Evolutionary conservation across 2,113 vertebrate species (phyloP).

Genomic region (Arizona elegans): DNA sequence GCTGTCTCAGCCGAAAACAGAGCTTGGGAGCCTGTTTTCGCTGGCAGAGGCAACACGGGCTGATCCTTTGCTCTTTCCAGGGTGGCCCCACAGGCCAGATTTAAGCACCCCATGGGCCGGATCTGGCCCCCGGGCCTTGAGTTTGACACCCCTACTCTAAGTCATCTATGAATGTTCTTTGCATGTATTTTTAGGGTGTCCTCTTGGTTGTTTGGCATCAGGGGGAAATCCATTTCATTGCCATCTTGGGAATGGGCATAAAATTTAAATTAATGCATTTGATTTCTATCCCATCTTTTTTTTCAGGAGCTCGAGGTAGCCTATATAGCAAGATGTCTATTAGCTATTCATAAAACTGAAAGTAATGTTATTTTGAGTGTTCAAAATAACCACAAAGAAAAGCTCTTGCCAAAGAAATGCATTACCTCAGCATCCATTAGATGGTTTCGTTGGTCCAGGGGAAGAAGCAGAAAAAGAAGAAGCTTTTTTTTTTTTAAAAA

Average conservation of each 20-base stretch:
- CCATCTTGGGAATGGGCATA: not conserved
- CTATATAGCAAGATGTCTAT: not conserved
- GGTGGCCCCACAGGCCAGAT: no score
- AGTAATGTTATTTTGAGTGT: not conserved
- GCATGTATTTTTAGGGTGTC: not conserved
- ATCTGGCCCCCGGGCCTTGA: no score
- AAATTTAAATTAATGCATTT: not conserved
- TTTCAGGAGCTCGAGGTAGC: not conserved
- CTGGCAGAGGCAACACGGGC: no score
- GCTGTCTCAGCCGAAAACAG: no score
- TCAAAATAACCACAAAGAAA: not conserved
- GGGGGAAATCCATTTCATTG: not conserved
- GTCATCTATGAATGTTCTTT: not conserved
- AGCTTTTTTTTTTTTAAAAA: no score
- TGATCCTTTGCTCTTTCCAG: no score
- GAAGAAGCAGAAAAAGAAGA: not conserved
- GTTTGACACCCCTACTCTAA: not conserved
- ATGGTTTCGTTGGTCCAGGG: not conserved
- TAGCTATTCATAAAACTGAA: not conserved
- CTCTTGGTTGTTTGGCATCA: not conserved
- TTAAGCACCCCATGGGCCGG: no score
- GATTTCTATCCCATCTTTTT: not conserved
- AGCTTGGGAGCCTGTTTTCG: no score
- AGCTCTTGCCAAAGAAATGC: not conserved
- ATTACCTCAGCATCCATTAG: not conserved